Percentiles rank a stretch among this genome's conserved stretches.
Evolutionary conservation across 2,888 invertebrate genomes (phyloP).

Genomic region (Pandemis heparana): DNA sequence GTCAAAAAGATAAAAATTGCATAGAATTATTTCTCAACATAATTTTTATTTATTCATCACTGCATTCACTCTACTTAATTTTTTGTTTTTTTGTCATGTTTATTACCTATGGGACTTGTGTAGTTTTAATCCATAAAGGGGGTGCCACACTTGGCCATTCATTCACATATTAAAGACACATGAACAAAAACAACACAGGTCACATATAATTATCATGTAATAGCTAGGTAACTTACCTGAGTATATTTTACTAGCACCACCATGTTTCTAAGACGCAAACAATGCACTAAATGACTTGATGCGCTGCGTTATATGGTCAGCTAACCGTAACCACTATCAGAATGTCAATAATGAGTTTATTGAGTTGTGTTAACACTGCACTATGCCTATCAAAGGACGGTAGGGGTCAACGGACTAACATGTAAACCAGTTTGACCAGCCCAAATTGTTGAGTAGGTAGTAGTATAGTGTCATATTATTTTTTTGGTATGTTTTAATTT

Average conservation of each 20-base stretch:
- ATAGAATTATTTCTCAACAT: no score
- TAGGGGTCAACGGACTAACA: constrained; percentile 23
- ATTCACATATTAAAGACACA: not conserved
- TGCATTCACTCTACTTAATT: no score
- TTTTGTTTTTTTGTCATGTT: no score
- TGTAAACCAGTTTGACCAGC: not conserved
- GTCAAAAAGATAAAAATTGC: no score
- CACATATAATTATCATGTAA: no score
- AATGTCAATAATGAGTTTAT: constrained; percentile 32
- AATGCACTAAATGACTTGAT: constrained; percentile 19
- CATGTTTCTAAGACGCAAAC: constrained; percentile 46
- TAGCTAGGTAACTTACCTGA: constrained; percentile 48
- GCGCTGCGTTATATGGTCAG: not conserved
- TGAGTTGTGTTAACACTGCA: not conserved
- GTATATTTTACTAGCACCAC: constrained; percentile 59
- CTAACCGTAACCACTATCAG: not conserved
- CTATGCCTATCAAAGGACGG: not conserved
- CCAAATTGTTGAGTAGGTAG: not conserved
- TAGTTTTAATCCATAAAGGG: not conserved
- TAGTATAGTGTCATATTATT: no score
- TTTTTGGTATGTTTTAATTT: no score
- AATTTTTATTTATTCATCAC: no score
- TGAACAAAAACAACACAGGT: not conserved
- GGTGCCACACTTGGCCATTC: not conserved
- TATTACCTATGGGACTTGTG: not conserved